Evolutionary conservation across 2,797 vertebrate genomes (phyloP), one percentile per base, ranked within the genome.

Genomic region (Acanthurus lineatus): DNA sequence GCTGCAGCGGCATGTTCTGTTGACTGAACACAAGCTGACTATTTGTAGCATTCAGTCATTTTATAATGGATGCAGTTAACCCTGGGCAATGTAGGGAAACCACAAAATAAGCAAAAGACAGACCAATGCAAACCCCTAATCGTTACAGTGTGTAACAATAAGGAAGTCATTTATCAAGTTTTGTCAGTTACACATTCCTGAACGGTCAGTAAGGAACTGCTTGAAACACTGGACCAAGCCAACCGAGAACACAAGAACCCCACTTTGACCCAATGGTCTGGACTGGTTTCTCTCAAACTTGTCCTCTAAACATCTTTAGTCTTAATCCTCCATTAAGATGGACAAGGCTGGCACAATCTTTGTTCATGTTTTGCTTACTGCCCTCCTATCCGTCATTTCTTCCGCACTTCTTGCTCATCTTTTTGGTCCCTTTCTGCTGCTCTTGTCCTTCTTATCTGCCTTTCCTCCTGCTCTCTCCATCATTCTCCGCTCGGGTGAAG

Each of bases 121-220:
- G 77, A 81, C 72, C 51, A 71, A 82, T 77, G 76, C 56, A 69
- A 73, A 82, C 49, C 74, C n/a, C 69, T 87, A 83, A 91, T 85
- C 51, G 62, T 77, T 85, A 84, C 77, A 87, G 66, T 59, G 69
- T 83, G 77, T 80, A 75, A 90, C 74, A 77, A 83, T 60, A 51
- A 90, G 92, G 90, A 92, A 92, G 88, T 83, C 79, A 83, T 93
- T 66, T 49, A 91, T 92, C 88, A 88, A 64, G 68, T 68, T 77
- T 25, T 87, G 82, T 84, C 88, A 81, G 84, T 68, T 65, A 57
- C 48, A 49, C 89, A 88, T 92, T 91, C 88, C 86, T 86, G 16
- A 83, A 76, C 35, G 15, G 64, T 87, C 79, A 84, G 44, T 52
- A 66, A 75, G 47, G 76, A 86, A 65, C 58, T 10, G 71, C 78